Base-by-base conservation (phyloP, 2,113 vertebrate species). In the Daubentonia madagascariensis region DNA sequence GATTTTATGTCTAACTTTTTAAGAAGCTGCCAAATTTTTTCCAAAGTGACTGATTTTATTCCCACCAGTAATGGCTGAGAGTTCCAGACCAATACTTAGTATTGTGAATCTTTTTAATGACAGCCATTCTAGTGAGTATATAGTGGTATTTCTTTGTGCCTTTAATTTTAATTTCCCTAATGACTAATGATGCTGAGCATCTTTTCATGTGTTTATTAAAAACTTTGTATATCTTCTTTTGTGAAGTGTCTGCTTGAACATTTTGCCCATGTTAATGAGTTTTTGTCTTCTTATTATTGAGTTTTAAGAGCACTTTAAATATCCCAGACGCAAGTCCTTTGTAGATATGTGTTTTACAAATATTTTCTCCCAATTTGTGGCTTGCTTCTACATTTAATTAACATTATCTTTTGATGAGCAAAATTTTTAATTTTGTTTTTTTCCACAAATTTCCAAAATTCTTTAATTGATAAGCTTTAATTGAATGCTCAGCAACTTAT, bases 391-490 rank as follows among this genome's bases (percentile, higher is more conserved):
- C 13, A 35, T 50, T 88, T 37, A 57, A 48, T 76, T 63, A 79
- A 84, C 7, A 35, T 45, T 72, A 85, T 72, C 4, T 12, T 84
- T 68, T 57, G 59, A 94, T 37, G 18, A 76, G 37, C 7, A 94
- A 54, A 68, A 68, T n/a, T 88, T 68, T 84, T 75, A 54, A 61
- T 35, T 43, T 65, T 84, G 65, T 89, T 48, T 59, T 61, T 28
- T 4, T 11, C 10, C 5, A 94, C 40, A 16, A 57, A 85, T 95
- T 95, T 88, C 57, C 57, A 96, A 86, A 97, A 96, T 54, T 84
- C 65, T 98, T 97, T 98, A 97, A 97, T 97, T 85, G n/a, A 80
- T 96, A 93, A 90, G 57, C 70, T 91, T 92, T n/a, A n/a, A n/a
- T n/a, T n/a, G n/a, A 97, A 96, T 68, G 25, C 65, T 48, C 90